Evolutionary conservation across 2,113 vertebrate species (phyloP).

Genomic region (Fulica atra): DNA sequence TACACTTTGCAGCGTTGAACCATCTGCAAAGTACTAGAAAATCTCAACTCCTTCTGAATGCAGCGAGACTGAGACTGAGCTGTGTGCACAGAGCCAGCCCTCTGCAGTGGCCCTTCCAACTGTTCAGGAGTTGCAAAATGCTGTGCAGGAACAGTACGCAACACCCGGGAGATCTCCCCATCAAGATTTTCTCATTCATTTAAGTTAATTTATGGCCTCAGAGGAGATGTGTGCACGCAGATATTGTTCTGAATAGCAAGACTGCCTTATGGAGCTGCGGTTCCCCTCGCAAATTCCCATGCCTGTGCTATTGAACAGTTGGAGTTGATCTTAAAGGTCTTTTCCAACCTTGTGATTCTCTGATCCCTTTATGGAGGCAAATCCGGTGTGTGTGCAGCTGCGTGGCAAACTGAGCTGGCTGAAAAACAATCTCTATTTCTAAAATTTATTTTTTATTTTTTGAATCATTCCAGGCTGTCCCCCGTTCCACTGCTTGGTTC

Average conservation of each 20-base stretch:
- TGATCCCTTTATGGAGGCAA: background rate
- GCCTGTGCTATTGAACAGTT: background rate
- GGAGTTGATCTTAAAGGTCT: too few species aligned
- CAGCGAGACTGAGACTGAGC: rapidly evolving
- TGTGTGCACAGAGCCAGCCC: rapidly evolving
- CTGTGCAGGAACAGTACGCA: background rate
- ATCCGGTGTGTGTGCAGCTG: background rate
- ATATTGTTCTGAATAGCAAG: background rate
- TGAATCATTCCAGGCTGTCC: background rate
- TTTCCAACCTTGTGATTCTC: too few species aligned
- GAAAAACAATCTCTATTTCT: background rate
- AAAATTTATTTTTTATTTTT: too few species aligned
- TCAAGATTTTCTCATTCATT: background rate
- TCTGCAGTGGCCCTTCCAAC: background rate
- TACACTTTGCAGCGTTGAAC: background rate
- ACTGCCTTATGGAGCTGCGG: background rate
- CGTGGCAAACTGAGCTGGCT: background rate
- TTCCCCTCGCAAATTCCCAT: background rate
- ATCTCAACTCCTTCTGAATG: background rate
- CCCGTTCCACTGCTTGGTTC: rapidly evolving
- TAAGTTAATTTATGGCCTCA: background rate
- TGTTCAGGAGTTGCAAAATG: background rate
- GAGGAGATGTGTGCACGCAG: background rate
- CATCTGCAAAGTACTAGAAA: rapidly evolving
- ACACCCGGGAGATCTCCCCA: background rate